These are phyloP conservation scores for Nomada flava DNA, from an alignment of 2,888 invertebrate genomes.

Conservation along the genomic window DNA sequence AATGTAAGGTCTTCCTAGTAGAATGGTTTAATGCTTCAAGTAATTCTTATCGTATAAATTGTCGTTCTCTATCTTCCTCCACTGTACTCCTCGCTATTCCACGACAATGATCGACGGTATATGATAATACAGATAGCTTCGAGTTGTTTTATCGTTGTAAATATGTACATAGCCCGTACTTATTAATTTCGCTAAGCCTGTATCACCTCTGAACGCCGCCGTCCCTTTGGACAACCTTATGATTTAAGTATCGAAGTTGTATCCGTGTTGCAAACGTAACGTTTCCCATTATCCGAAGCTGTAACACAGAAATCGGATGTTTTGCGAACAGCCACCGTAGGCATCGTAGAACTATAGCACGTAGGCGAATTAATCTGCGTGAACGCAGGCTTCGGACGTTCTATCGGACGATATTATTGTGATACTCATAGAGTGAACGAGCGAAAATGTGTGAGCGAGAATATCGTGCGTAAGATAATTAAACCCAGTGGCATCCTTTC, in stretches of 20 bases:
- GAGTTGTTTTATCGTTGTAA: conserved; percentile 81
- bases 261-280: conserved; percentile 40
- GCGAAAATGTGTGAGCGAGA: conserved; percentile 42
- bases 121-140: conserved; percentile 77
- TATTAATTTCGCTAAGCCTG: conserved; percentile 83
- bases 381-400: conserved; percentile 69
- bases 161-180: conserved; percentile 84
- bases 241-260: conserved; percentile 55
- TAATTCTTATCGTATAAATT: neutral
- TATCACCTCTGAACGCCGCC: conserved; percentile 61
- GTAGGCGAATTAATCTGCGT: conserved; percentile 41
- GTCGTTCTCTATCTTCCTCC: conserved; percentile 30
- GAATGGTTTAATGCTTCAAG: neutral
- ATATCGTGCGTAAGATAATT: conserved; percentile 48
- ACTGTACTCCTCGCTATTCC: conserved; percentile 14
- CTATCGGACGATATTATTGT: conserved; percentile 74
- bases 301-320: neutral
- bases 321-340: conserved; percentile 2
- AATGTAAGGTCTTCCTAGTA: neutral
- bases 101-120: conserved; percentile 75
- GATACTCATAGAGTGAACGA: conserved; percentile 69
- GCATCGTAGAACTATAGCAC: conserved; percentile 22
- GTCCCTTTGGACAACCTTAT: conserved; percentile 49
- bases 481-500: neutral
- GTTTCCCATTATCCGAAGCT: conserved; percentile 12